These are phyloP conservation scores for Spisula solida DNA, from an alignment of 2,888 invertebrate genomes.

Conservation along the genomic window DNA sequence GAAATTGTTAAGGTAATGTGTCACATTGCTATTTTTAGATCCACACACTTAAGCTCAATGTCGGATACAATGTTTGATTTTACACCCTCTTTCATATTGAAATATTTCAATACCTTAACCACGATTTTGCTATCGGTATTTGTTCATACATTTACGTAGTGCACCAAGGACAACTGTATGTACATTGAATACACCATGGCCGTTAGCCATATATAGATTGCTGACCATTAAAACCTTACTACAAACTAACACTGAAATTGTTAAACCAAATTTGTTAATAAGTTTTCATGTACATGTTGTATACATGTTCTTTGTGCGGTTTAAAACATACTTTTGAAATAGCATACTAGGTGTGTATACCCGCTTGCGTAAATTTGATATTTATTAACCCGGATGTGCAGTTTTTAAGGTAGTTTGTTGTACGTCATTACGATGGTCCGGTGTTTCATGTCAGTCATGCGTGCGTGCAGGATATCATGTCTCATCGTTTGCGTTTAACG, in stretches of 20 bases:
- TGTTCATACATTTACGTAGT: background rate
- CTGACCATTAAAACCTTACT: background rate
- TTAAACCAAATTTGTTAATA: background rate
- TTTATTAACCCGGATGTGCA: background rate
- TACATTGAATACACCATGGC: background rate
- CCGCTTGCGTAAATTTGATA: too few relatives aligned
- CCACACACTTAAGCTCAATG: background rate
- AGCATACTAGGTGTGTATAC: background rate
- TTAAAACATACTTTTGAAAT: background rate
- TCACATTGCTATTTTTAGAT: conserved; percentile 15
- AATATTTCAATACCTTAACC: conserved; percentile 1
- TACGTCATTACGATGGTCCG: too few relatives aligned
- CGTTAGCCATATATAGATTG: conserved; percentile 15
- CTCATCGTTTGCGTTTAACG: too few relatives aligned
- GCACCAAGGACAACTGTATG: background rate
- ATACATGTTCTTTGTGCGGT: background rate
- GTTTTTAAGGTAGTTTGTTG: too few relatives aligned
- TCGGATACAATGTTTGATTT: background rate
- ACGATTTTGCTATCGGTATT: background rate
- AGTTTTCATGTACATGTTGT: background rate
- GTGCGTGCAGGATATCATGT: too few relatives aligned
- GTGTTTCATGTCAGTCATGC: too few relatives aligned
- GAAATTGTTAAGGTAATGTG: background rate
- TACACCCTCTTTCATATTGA: background rate
- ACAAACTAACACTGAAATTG: background rate